phyloP scores from a whole-genome alignment of 1,140 invertebrate species.

The Ctenoplectra terminalis region DNA sequence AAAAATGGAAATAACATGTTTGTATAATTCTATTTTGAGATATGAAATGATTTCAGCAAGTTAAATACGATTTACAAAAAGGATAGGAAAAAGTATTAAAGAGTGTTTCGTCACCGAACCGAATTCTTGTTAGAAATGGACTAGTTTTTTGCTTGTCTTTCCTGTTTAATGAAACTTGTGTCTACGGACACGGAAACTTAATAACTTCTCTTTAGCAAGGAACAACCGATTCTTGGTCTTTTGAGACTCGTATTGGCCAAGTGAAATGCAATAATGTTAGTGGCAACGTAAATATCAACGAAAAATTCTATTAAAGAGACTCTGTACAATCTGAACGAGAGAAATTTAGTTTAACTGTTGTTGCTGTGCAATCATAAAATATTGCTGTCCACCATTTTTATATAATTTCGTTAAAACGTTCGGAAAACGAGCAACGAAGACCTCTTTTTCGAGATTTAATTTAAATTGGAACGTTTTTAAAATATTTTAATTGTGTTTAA shows the following conservation, averaged over 20 bases:
- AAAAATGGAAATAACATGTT: not conserved
- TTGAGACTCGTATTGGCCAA: not conserved
- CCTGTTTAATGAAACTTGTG: constrained; percentile 12
- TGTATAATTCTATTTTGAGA: no score
- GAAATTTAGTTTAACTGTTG: no score
- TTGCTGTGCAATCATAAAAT: no score
- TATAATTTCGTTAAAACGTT: no score
- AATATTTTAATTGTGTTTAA: no score
- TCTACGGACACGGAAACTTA: constrained; percentile 1
- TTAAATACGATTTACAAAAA: no score
- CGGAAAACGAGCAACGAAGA: no score
- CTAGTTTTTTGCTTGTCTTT: constrained; percentile 5
- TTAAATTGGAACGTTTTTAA: not conserved
- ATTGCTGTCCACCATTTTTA: no score
- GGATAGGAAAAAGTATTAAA: not conserved
- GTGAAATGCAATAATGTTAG: not conserved
- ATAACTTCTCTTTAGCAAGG: constrained; percentile 5
- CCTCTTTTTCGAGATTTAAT: not conserved
- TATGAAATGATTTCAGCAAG: not conserved
- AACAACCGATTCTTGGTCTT: not conserved
- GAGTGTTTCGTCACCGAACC: not conserved
- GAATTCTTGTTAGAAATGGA: not conserved
- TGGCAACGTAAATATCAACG: not conserved
- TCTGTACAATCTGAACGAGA: no score
- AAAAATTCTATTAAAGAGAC: not conserved